Evolutionary conservation across 2,888 invertebrate species (phyloP), one percentile per base, ranked within the genome.

Genomic region (Unio delphinus): DNA sequence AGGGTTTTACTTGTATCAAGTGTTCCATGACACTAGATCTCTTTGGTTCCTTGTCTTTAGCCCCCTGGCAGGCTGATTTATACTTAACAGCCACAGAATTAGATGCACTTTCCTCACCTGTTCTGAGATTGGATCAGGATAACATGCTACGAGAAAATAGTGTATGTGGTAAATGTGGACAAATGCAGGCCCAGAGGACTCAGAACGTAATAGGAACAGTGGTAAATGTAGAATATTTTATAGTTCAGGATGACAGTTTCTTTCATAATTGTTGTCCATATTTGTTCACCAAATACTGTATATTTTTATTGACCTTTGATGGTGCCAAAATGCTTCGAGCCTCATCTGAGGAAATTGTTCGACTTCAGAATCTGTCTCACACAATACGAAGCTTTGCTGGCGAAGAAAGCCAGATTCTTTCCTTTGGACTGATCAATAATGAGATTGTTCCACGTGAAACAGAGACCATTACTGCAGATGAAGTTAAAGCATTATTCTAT

Each of bases 301-400:
- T 84, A 34, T 80, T 84, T 69, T 68, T 84, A 54, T 70, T 84
- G 64, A 82, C 83, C 11, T 84, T 84, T 74, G 79, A 83, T 73
- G 80, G 80, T 23, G 78, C 70, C 54, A 84, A 80, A 73, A 66
- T 84, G 26, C 68, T 82, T n/a, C 73, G 78, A 55, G 77, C 79
- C 60, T 68, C 81, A 30, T 68, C 77, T 28, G 67, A 67, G 17
- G 84, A 84, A 68, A 81, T 82, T 56, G 62, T 69, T 18, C 70
- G 78, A n/a, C 68, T 84, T n/a, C 78, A 80, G 58, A 78, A 79
- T 61, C 72, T 82, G 71, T 76, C 81, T 54, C 83, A 83, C 67
- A 80, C 79, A 20, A 75, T 81, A n/a, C 69, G 78, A 11, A 75
- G 82, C 69, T 69, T 71, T 66, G 76, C 77, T 3, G 79, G 82